Base-by-base conservation (phyloP, 1,140 invertebrate species). In the Schlechtendalia chinensis region DNA sequence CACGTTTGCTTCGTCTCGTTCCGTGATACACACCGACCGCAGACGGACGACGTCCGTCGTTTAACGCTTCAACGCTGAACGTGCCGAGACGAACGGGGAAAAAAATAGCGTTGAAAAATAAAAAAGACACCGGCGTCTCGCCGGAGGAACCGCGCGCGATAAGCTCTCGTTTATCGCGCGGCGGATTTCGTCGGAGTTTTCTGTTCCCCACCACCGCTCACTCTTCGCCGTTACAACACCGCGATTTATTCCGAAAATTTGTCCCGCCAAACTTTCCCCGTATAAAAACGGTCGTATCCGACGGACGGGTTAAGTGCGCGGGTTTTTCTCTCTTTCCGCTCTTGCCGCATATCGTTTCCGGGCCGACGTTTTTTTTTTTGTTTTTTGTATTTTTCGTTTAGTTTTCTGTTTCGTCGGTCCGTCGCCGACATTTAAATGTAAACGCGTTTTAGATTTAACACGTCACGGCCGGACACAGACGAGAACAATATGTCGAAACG, bases 201-300 rank as follows among this genome's bases (percentile, higher is more conserved):
- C 32, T n/a, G 32, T 69, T 50, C 32, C 1, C 10, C 19, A 12
- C 8, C 1, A 16, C 27, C 8, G 10, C 2, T 22, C 8, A 58
- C 19, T 58, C n/a, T n/a, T n/a, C n/a, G n/a, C n/a, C n/a, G n/a
- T n/a, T n/a, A n/a, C n/a, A n/a, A n/a, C n/a, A n/a, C n/a, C n/a
- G n/a, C 56, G 63, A 65, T 65, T 65, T 65, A 65, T 65, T 65
- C 65, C 11, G n/a, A 47, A 67, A 67, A 67, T 67, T 67, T 67
- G 32, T 67, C n/a, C 32, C 19, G 65, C 10, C 19, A 47, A 45
- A 67, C 65, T 45, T 67, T 67, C 11, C 65, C 65, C n/a, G 39
- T 67, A 50, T 50, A 63, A 29, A 67, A n/a, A 45, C 63, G 16
- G 63, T 65, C 63, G 39, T 39, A 65, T 65, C 39, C 63, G 19